Percentiles rank a stretch among this genome's conserved stretches.
These are phyloP conservation scores for Pygocentrus nattereri DNA, from an alignment of 2,797 vertebrate species.

Conservation along the genomic window DNA sequence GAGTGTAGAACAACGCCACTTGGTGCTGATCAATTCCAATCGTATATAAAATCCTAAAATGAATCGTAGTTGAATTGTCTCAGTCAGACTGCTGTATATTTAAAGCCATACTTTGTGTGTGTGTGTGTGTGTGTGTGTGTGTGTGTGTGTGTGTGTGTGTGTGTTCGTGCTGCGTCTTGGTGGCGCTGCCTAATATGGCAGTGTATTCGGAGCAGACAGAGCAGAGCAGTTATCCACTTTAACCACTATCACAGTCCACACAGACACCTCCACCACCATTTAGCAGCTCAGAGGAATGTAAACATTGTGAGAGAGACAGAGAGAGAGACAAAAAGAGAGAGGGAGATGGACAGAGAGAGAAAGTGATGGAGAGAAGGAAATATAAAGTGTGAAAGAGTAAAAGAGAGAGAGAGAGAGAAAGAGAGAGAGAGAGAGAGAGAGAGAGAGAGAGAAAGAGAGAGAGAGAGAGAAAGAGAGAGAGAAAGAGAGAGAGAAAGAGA, in stretches of 20 bases:
- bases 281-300: slow-evolving; percentile 69
- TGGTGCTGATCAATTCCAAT: too few relatives aligned
- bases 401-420: too few relatives aligned
- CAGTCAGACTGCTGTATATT: background rate
- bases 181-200: slow-evolving; percentile 51
- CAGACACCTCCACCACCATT: background rate
- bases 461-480: too few relatives aligned
- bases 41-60: too few relatives aligned
- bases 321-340: background rate
- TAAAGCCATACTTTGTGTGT: background rate
- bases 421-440: too few relatives aligned
- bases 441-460: too few relatives aligned
- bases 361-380: background rate
- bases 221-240: slow-evolving; percentile 46
- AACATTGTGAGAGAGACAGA: slow-evolving; percentile 57
- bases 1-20: too few relatives aligned
- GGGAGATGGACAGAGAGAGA: background rate
- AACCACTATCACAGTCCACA: slow-evolving; percentile 16
- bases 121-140: slow-evolving; percentile 27
- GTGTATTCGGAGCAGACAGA: slow-evolving; percentile 5
- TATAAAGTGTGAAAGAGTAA: background rate
- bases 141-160: slow-evolving; percentile 53
- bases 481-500: too few relatives aligned
- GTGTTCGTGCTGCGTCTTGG: slow-evolving; percentile 2
- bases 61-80: background rate